Conservation (phyloP, 2,113 vertebrate genomes). For the Ivindomyrus marchei region DNA sequence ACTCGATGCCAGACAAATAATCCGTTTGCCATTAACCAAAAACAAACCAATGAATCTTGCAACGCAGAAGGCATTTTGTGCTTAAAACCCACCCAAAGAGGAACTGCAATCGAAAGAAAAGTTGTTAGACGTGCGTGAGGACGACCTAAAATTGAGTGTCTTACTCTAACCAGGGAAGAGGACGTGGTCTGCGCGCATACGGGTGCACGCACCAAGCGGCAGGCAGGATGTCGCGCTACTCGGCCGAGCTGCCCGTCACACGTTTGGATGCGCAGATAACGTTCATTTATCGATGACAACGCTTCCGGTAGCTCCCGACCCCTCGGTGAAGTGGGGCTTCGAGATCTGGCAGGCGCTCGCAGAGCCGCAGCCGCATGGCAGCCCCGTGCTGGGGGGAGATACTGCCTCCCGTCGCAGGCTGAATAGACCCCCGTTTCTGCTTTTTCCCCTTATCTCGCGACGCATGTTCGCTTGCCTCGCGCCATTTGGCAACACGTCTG, state of each 20-base stretch:
- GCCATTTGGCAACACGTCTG: conserved; percentile 5
- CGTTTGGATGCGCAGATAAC: conserved; percentile 46
- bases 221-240: conserved; percentile 40
- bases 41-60: background rate
- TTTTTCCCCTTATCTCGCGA: conserved; percentile 16
- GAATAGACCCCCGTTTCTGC: conserved; percentile 6
- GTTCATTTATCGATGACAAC: conserved; percentile 37
- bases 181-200: background rate
- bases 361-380: background rate
- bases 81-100: background rate
- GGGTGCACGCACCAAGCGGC: background rate
- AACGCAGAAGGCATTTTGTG: background rate
- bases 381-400: conserved; percentile 12
- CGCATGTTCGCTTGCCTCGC: conserved; percentile 3
- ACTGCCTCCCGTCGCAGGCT: background rate
- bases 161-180: background rate
- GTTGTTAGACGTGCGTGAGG: background rate
- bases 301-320: conserved; percentile 41
- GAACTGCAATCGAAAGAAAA: background rate
- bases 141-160: background rate
- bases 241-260: conserved; percentile 37
- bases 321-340: conserved; percentile 27
- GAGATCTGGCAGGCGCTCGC: conserved; percentile 28
- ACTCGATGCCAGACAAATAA: background rate
- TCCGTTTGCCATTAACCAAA: background rate